Percentiles rank a stretch among this genome's conserved stretches.
These are phyloP conservation scores for Notarius lentiginosus DNA, from an alignment of 2,113 vertebrate species.

Conservation along the genomic window DNA sequence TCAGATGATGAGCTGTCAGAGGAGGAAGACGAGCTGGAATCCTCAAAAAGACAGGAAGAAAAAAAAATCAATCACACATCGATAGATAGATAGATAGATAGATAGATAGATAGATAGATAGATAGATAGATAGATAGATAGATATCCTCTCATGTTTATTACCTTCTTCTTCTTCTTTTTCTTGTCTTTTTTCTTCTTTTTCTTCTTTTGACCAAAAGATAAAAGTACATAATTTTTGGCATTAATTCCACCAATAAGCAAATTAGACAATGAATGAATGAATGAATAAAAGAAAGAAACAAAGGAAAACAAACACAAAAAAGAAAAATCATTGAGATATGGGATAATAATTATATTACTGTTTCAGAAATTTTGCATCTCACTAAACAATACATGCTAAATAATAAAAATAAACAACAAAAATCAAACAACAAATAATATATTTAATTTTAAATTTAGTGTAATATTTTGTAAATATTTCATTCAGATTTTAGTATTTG, in stretches of 20 bases:
- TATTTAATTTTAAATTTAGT: not conserved
- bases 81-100: too few relatives aligned
- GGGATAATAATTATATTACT: not conserved
- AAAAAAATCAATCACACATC: not conserved
- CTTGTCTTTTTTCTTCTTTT: conserved; percentile 6
- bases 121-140: not conserved
- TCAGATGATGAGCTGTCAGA: conserved; percentile 12
- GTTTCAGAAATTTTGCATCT: not conserved
- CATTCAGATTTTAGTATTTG: too few relatives aligned
- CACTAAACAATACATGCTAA: not conserved
- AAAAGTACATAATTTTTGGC: not conserved
- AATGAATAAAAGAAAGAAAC: not conserved
- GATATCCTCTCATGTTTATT: not conserved
- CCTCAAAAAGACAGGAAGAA: not conserved
- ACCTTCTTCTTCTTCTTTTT: conserved; percentile 7
- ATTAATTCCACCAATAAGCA: not conserved
- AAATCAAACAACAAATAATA: not conserved
- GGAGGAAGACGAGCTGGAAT: conserved; percentile 26
- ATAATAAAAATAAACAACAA: not conserved
- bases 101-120: too few relatives aligned
- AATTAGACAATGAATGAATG: not conserved
- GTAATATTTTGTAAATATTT: too few relatives aligned
- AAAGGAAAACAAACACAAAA: not conserved
- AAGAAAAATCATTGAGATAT: not conserved
- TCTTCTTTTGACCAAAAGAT: conserved; percentile 11